Evolutionary conservation across 1,140 invertebrate species (phyloP), one percentile per base, ranked within the genome.

Genomic region (Stenopsyche tienmushanensis): DNA sequence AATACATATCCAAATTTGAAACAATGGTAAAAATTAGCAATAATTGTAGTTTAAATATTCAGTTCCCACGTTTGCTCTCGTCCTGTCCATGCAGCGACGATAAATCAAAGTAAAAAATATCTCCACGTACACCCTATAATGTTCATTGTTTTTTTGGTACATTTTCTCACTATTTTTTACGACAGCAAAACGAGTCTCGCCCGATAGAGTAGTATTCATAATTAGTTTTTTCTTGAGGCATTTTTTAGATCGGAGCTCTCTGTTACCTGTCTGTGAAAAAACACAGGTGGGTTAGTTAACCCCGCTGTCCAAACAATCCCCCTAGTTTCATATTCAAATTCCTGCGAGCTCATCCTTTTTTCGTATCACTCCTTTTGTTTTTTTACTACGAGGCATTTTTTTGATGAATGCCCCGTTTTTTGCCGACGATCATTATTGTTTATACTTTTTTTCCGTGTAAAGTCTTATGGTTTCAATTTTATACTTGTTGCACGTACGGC

Each of bases 311-410:
- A 25, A 21, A 55, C 50, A n/a, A 68, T 24, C 57, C 62, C 66
- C 54, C 29, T 53, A 34, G 23, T 60, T 58, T 44, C 25, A 66
- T 70, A 70, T 70, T 70, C 68, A 70, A 70, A 70, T 70, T 42
- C 21, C 44, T 58, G 45, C 41, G n/a, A 39, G 15, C 65, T n/a
- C 20, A 20, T 63, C 62, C 62, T 45, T 34, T 34, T 34, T 34
- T 34, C 58, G 49, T 21, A 65, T 63, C 64, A 57, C 52, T 59
- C 42, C 10, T 17, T 23, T 23, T 44, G 58, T 66, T 64, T 66
- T 66, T 69, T 57, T 69, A 53, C 62, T 68, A 15, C 34, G 47
- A 20, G 9, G 1, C n/a, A 13, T 57, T 44, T 64, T 69, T 69
- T 69, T 67, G 41, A 20, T 67, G 57, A n/a, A n/a, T n/a, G n/a